Percentiles rank a stretch among this genome's conserved stretches.
Evolutionary conservation across 2,113 vertebrate genomes (phyloP).

Genomic region (Phoxinus phoxinus): DNA sequence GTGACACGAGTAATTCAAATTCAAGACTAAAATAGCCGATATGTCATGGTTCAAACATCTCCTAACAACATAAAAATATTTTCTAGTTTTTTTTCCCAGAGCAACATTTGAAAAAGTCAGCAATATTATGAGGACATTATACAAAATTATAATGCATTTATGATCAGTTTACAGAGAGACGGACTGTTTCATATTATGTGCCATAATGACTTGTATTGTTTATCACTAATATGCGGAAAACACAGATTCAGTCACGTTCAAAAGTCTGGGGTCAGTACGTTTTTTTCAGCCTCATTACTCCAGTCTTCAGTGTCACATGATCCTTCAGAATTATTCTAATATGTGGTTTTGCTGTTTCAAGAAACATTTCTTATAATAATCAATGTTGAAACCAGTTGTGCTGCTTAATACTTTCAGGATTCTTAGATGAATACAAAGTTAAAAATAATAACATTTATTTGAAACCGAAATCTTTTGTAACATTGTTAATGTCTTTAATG

Average conservation of each 20-base stretch:
- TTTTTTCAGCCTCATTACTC: not conserved
- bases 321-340: not conserved
- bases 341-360: not conserved
- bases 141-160: not conserved
- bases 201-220: not conserved
- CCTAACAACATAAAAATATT: not conserved
- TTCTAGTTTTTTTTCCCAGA: not conserved
- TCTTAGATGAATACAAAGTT: not conserved
- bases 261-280: not conserved
- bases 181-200: not conserved
- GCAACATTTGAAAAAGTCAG: not conserved
- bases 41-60: not conserved
- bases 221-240: no score
- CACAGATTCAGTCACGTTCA: not conserved
- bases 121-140: not conserved
- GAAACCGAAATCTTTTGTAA: not conserved
- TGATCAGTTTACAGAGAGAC: not conserved
- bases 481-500: not conserved
- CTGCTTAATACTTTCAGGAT: not conserved
- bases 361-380: not conserved
- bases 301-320: not conserved
- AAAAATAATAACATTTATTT: not conserved
- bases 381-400: no score
- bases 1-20: not conserved
- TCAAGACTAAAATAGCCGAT: not conserved